A percentile compares a stretch with the other conserved stretches of the same genome.
Conservation (phyloP, 2,797 vertebrate species). For the Allobates femoralis region DNA sequence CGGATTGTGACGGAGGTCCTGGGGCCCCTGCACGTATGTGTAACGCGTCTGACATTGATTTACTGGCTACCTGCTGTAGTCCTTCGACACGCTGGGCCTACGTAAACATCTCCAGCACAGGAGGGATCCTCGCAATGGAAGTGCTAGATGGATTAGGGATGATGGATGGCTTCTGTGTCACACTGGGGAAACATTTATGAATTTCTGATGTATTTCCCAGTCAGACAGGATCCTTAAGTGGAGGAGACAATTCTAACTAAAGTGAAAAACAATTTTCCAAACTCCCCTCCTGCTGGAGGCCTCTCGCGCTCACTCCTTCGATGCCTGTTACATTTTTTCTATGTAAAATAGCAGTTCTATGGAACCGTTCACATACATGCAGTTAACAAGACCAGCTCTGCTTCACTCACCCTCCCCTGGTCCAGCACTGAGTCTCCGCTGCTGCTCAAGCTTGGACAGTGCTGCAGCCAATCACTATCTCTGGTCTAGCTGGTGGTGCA, state of each 20-base stretch:
- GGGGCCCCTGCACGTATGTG: neutral
- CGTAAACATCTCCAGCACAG: constrained; percentile 26
- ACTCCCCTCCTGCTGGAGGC: neutral
- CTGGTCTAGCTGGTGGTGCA: too few relatives aligned
- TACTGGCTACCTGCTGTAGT: constrained; percentile 36
- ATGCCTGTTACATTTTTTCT: neutral
- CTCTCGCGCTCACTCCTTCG: neutral
- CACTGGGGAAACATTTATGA: constrained; percentile 1
- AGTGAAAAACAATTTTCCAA: neutral
- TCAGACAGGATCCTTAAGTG: constrained; percentile 1
- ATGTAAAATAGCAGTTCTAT: neutral
- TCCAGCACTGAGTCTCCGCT: too few relatives aligned
- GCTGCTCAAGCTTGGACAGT: too few relatives aligned
- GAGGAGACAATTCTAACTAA: neutral
- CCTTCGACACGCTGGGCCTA: neutral
- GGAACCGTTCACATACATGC: too few relatives aligned
- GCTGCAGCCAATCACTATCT: too few relatives aligned
- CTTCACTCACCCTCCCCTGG: too few relatives aligned
- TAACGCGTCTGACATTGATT: constrained; percentile 43
- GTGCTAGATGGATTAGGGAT: constrained; percentile 38
- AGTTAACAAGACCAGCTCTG: too few relatives aligned
- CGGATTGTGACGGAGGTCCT: neutral
- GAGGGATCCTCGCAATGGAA: constrained; percentile 18
- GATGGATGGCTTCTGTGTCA: constrained; percentile 37
- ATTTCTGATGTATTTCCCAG: constrained; percentile 27